Conservation (phyloP, 2,888 invertebrate species). For the Carterocephalus palaemon region DNA sequence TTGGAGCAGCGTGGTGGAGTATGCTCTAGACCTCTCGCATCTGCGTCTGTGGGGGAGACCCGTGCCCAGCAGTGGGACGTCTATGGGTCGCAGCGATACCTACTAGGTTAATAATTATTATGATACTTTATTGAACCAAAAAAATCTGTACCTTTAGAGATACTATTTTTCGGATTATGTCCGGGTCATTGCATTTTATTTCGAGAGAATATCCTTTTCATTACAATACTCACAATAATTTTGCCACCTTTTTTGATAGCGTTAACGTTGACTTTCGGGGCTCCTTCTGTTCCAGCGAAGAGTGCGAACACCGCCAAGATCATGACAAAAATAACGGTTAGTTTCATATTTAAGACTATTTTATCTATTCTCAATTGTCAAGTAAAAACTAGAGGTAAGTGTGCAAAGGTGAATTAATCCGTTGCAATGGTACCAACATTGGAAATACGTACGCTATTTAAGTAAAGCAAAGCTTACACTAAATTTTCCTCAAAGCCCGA, state of each 20-base stretch:
- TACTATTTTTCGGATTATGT: too few species aligned
- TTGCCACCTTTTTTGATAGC: conserved; percentile 39
- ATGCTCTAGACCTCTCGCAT: too few species aligned
- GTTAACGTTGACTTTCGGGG: conserved; percentile 38
- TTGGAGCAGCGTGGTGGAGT: too few species aligned
- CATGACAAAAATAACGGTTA: conserved; percentile 37
- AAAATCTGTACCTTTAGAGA: too few species aligned
- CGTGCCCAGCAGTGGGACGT: too few species aligned
- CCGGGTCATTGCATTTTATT: too few species aligned
- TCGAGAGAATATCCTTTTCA: too few species aligned
- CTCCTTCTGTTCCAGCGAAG: conserved; percentile 35
- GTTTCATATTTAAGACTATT: conserved; percentile 38
- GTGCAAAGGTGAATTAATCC: too few species aligned
- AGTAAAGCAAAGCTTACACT: background rate
- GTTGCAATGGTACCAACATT: background rate
- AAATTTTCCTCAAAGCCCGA: conserved; percentile 1
- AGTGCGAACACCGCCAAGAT: conserved; percentile 37
- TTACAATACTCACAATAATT: conserved; percentile 35
- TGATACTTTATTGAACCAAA: too few species aligned
- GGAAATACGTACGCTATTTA: background rate
- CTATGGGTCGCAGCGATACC: too few species aligned
- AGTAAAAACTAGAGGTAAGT: background rate
- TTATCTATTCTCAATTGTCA: background rate
- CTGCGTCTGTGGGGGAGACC: too few species aligned
- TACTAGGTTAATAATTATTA: too few species aligned